Evolutionary conservation across 2,888 invertebrate genomes (phyloP).

Genomic region (Caenorhabditis parvicauda): DNA sequence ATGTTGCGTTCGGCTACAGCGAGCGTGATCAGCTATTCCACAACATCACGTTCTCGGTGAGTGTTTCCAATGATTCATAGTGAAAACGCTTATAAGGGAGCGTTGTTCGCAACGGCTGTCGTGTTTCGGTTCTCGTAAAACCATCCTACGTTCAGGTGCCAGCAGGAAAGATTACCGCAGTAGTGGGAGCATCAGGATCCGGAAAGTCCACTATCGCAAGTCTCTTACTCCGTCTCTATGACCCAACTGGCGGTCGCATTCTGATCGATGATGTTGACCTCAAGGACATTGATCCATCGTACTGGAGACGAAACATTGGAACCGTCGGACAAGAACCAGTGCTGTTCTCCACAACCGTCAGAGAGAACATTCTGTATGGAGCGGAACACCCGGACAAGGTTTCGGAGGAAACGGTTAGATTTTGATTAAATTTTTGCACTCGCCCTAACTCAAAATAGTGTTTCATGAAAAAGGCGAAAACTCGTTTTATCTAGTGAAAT

Average conservation of each 20-base stretch:
- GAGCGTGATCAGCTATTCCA: conserved; percentile 70
- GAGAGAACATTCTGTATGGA: conserved; percentile 88
- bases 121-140: neutral
- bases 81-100: neutral
- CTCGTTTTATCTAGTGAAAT: neutral
- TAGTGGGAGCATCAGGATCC: conserved; percentile 88
- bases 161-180: conserved; percentile 76
- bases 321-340: conserved; percentile 90
- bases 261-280: conserved; percentile 78
- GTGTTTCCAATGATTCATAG: neutral
- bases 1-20: conserved; percentile 77
- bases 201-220: conserved; percentile 90
- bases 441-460: neutral
- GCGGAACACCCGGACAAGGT: conserved; percentile 67
- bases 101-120: neutral
- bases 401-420: conserved; percentile 64
- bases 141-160: conserved; percentile 62
- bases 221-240: conserved; percentile 76
- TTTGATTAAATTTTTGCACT: too few relatives aligned
- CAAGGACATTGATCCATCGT: conserved; percentile 75
- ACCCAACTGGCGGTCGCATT: conserved; percentile 72
- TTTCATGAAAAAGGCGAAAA: neutral
- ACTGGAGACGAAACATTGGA: conserved; percentile 83
- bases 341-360: conserved; percentile 83
- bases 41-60: conserved; percentile 72